Conservation (phyloP, 2,888 invertebrate species). For the Scaptodrosophila latifasciaeformis region DNA sequence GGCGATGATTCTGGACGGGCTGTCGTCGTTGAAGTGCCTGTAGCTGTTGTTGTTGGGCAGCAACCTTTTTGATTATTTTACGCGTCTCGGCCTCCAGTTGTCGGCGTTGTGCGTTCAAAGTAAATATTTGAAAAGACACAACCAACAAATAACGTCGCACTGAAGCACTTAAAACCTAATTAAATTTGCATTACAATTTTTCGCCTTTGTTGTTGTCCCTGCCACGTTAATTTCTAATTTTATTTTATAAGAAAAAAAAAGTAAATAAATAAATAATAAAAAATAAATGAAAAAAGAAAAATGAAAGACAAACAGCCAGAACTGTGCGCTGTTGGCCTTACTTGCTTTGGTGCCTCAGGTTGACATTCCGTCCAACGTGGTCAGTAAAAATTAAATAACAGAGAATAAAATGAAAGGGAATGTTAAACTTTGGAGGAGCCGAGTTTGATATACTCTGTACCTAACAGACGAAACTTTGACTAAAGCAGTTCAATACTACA, state of each 20-base stretch:
- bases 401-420: no score
- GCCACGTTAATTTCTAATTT: conserved; percentile 46
- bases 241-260: no score
- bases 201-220: conserved; percentile 17
- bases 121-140: conserved; percentile 60
- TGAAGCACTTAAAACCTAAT: conserved; percentile 68
- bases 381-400: not conserved
- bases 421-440: no score
- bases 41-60: conserved; percentile 9
- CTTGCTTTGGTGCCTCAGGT: conserved; percentile 43
- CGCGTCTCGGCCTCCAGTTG: conserved; percentile 31
- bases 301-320: conserved; percentile 44
- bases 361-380: conserved; percentile 44
- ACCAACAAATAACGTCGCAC: conserved; percentile 35
- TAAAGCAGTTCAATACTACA: no score
- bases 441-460: no score
- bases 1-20: no score
- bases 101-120: conserved; percentile 41
- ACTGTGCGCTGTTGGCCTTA: conserved; percentile 41
- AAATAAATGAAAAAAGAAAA: conserved; percentile 13
- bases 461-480: no score
- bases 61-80: conserved; percentile 63
- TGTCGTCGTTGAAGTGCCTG: no score
- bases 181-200: conserved; percentile 66
- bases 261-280: no score